phyloP scores from a whole-genome alignment of 2,113 vertebrate genomes.

The Lates calcarifer region DNA sequence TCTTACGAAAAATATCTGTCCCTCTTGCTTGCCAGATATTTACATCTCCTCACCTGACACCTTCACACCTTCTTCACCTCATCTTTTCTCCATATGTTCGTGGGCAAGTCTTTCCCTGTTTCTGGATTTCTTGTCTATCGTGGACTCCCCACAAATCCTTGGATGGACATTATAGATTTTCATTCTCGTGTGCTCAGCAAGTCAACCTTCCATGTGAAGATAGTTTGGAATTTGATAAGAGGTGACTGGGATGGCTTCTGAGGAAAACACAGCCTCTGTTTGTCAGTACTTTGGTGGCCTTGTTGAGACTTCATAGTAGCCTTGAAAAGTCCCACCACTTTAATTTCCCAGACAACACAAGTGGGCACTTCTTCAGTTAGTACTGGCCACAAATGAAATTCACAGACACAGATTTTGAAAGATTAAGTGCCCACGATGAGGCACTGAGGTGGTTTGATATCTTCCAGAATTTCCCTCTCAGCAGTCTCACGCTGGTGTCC shows the following conservation, averaged over 20 bases:
- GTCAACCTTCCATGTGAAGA: neutral
- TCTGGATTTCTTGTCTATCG: neutral
- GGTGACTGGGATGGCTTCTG: neutral
- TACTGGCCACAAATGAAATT: conserved; percentile 19
- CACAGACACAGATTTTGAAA: conserved; percentile 35
- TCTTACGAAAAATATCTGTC: neutral
- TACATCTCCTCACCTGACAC: neutral
- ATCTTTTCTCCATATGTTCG: neutral
- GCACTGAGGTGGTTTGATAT: conserved; percentile 13
- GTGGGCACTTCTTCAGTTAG: conserved; percentile 26
- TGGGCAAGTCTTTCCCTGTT: neutral
- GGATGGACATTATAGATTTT: conserved; percentile 13
- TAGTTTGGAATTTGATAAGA: neutral
- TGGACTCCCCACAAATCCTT: conserved; percentile 3
- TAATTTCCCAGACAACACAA: conserved; percentile 42
- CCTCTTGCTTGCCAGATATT: neutral
- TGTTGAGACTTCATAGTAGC: conserved; percentile 11
- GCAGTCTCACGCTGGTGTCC: conserved; percentile 26
- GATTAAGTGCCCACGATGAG: conserved; percentile 20
- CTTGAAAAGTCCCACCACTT: conserved; percentile 35
- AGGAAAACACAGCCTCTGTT: conserved; percentile 11
- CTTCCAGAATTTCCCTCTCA: conserved; percentile 31
- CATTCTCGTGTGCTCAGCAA: conserved; percentile 14
- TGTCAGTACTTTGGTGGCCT: conserved; percentile 19
- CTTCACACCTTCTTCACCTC: conserved; percentile 2